Evolutionary conservation across 1,140 invertebrate genomes (phyloP).

Genomic region (Neelides sp.): DNA sequence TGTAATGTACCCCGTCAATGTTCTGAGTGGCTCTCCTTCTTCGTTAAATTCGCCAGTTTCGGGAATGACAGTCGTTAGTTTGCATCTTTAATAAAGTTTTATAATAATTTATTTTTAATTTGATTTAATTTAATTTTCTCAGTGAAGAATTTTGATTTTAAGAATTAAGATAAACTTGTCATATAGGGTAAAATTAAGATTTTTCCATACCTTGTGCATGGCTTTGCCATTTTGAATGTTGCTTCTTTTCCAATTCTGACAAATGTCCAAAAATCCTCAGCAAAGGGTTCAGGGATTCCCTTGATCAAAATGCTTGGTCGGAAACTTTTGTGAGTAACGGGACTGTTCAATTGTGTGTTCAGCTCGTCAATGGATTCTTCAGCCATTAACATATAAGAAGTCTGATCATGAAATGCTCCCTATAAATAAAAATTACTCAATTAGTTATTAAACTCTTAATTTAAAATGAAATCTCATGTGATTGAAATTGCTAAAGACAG

Average conservation of each 20-base stretch:
- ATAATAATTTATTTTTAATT: background rate
- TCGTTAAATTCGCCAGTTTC: conserved; percentile 33
- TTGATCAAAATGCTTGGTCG: conserved; percentile 31
- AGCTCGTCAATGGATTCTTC: conserved; percentile 33
- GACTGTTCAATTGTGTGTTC: conserved; percentile 32
- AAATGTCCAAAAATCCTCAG: conserved; percentile 33
- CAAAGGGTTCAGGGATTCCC: conserved; percentile 26
- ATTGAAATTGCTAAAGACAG: background rate
- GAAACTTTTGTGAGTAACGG: conserved; percentile 32
- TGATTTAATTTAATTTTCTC: background rate
- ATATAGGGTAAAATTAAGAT: background rate
- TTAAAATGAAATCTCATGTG: background rate
- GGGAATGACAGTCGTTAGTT: conserved; percentile 35
- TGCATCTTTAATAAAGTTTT: conserved; percentile 31
- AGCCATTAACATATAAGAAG: conserved; percentile 34
- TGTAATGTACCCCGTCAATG: conserved; percentile 33
- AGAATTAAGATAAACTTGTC: background rate
- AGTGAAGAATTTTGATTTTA: background rate
- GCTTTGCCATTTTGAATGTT: conserved; percentile 29
- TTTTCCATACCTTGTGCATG: conserved; percentile 29
- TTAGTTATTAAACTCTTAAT: background rate
- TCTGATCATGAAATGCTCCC: conserved; percentile 34
- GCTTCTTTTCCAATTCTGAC: conserved; percentile 31
- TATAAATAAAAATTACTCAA: conserved; percentile 18
- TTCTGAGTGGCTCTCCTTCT: conserved; percentile 34